These are phyloP conservation scores for Dicerorhinus sumatrensis DNA, from an alignment of 2,113 vertebrate species.

Conservation along the genomic window DNA sequence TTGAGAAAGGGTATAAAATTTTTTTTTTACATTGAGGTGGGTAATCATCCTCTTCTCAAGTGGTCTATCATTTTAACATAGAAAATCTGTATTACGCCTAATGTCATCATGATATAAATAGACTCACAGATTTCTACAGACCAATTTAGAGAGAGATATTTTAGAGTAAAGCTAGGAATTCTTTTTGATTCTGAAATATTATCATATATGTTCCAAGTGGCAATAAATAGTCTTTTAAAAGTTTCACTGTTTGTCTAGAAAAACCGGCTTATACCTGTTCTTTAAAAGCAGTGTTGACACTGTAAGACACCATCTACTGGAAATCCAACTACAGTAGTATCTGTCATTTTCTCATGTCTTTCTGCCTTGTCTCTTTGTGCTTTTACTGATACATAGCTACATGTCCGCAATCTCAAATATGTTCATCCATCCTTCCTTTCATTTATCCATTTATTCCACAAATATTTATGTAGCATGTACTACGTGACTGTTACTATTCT, in stretches of 20 bases:
- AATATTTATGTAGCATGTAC: background rate
- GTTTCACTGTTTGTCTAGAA: background rate
- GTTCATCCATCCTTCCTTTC: background rate
- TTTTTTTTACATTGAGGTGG: background rate
- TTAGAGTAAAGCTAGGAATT: background rate
- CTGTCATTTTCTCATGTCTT: background rate
- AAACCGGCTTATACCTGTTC: background rate
- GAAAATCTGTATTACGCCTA: background rate
- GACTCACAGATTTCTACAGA: background rate
- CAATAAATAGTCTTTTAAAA: background rate
- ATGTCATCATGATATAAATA: background rate
- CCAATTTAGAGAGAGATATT: background rate
- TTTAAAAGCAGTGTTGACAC: background rate
- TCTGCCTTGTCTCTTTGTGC: background rate
- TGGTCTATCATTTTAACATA: background rate
- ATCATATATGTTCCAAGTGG: background rate
- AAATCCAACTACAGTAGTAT: background rate
- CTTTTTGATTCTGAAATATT: background rate
- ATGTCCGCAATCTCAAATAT: background rate
- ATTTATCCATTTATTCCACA: background rate
- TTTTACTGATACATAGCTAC: background rate
- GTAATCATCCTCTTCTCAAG: background rate
- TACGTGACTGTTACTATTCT: background rate
- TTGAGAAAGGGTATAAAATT: background rate
- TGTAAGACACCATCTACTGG: background rate